These are phyloP conservation scores for Garrulus glandarius DNA, from an alignment of 2,797 vertebrate species.

Conservation along the genomic window DNA sequence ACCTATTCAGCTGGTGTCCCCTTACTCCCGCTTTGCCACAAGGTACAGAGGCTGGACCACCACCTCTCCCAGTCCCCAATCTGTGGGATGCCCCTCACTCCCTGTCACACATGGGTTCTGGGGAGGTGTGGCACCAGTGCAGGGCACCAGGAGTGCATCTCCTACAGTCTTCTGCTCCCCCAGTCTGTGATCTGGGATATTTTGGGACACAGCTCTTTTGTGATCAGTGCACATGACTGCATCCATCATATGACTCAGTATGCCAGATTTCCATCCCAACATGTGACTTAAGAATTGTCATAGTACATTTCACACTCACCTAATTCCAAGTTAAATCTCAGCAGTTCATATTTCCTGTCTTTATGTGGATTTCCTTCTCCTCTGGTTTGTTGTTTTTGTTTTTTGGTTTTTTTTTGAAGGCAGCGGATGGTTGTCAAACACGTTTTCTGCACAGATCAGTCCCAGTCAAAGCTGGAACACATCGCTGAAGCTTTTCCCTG, in stretches of 20 bases:
- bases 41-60: no score
- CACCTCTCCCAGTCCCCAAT: not conserved
- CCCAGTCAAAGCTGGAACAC: not conserved
- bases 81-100: fast-evolving
- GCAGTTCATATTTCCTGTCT: not conserved
- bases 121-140: fast-evolving
- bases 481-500: not conserved
- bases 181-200: fast-evolving
- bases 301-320: not conserved
- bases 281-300: not conserved
- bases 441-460: not conserved
- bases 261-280: not conserved
- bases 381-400: not conserved
- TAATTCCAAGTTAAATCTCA: not conserved
- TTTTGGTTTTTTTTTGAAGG: not conserved
- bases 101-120: not conserved
- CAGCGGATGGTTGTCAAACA: not conserved
- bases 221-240: not conserved
- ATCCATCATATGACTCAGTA: fast-evolving
- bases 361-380: not conserved
- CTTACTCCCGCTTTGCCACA: fast-evolving
- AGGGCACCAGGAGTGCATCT: not conserved
- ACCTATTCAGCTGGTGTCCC: not conserved
- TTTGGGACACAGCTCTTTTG: not conserved
- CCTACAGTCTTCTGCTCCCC: not conserved